Conservation (phyloP, 2,797 vertebrate genomes). For the Rhincodon typus region DNA sequence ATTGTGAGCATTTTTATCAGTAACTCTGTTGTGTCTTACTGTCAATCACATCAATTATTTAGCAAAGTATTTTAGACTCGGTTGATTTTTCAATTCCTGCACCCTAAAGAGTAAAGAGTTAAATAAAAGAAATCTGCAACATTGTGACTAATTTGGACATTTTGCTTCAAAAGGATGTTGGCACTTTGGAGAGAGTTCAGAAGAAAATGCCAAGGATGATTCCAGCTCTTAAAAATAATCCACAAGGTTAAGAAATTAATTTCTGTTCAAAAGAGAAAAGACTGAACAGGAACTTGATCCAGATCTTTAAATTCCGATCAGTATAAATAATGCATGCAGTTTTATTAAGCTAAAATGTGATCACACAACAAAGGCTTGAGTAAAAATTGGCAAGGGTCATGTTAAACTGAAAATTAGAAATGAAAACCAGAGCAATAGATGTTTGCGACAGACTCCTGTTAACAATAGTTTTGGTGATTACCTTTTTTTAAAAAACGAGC, state of each 20-base stretch:
- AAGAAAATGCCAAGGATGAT: background rate
- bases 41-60: background rate
- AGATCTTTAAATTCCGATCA: slow-evolving; percentile 6
- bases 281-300: slow-evolving; percentile 5
- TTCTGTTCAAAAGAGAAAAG: background rate
- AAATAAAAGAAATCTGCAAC: background rate
- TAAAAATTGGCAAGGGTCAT: background rate
- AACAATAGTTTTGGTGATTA: background rate
- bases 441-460: background rate
- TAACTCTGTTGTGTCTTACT: background rate
- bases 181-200: background rate
- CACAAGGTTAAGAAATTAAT: background rate
- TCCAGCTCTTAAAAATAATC: background rate
- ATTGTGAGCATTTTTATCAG: background rate
- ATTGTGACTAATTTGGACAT: slow-evolving; percentile 3
- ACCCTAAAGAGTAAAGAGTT: background rate
- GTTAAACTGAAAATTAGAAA: background rate
- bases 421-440: background rate
- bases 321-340: slow-evolving; percentile 5
- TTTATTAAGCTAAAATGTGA: background rate
- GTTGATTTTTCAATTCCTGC: background rate
- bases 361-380: background rate
- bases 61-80: background rate
- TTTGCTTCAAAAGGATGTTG: background rate
- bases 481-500: background rate